phyloP scores from a whole-genome alignment of 2,888 invertebrate genomes.

The Cataglyphis livida region DNA sequence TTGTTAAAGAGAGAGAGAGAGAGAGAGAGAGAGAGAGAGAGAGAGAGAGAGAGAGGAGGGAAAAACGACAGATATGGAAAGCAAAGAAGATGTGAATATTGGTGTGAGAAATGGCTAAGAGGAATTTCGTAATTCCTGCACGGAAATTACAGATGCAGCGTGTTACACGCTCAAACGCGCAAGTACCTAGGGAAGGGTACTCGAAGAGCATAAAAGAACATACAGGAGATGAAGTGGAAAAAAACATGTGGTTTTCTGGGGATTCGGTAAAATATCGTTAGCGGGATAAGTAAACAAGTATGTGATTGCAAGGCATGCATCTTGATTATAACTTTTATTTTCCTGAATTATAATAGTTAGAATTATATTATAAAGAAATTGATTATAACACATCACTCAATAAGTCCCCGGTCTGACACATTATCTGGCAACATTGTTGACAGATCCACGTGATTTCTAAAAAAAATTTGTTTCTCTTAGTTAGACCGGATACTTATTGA shows the following conservation, averaged over 20 bases:
- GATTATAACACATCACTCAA: too few relatives aligned
- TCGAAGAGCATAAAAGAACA: conserved; percentile 12
- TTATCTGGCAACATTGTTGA: too few relatives aligned
- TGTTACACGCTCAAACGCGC: conserved; percentile 72
- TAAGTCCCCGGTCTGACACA: too few relatives aligned
- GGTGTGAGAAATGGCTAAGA: conserved; percentile 52
- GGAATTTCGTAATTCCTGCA: conserved; percentile 67
- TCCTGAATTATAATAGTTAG: background rate
- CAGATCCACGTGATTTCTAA: too few relatives aligned
- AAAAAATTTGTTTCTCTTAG: too few relatives aligned
- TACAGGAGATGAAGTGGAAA: background rate
- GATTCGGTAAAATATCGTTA: conserved; percentile 44
- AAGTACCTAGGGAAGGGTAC: conserved; percentile 63
- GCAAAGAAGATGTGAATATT: conserved; percentile 43
- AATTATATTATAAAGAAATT: background rate
- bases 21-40: background rate
- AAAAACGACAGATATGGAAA: background rate
- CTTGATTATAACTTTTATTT: conserved; percentile 5
- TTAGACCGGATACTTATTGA: too few relatives aligned
- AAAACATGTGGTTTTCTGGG: background rate
- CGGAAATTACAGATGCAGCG: conserved; percentile 76
- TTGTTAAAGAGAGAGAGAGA: conserved; percentile 6
- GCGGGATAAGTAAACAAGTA: conserved; percentile 46
- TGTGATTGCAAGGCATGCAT: conserved; percentile 42
- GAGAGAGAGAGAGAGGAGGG: background rate